phyloP scores from a whole-genome alignment of 2,797 vertebrate species.

The Anolis apletophallus region DNA sequence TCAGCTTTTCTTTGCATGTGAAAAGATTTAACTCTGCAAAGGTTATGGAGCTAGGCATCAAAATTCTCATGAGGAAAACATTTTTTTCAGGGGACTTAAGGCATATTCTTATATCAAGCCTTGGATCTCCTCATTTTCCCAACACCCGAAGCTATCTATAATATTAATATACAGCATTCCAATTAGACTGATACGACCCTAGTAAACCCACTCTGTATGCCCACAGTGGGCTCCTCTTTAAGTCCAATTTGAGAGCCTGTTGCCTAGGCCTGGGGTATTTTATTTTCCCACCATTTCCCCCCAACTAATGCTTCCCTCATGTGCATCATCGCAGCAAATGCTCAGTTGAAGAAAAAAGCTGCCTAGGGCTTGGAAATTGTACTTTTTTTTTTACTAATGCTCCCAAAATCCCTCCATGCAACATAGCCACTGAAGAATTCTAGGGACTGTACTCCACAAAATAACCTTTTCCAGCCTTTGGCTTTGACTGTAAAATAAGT shows the following conservation, averaged over 20 bases:
- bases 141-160: not conserved
- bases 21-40: constrained; percentile 25
- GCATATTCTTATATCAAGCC: not conserved
- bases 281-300: not conserved
- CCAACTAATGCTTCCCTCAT: not conserved
- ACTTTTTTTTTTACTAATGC: too few species aligned
- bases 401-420: too few species aligned
- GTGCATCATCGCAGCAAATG: not conserved
- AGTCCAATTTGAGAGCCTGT: not conserved
- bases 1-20: constrained; percentile 32
- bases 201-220: not conserved
- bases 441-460: too few species aligned
- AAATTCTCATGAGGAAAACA: not conserved
- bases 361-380: too few species aligned
- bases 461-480: too few species aligned
- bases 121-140: not conserved
- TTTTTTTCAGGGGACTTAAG: not conserved
- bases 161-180: not conserved
- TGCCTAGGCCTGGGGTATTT: not conserved
- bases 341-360: not conserved
- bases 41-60: not conserved
- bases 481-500: not conserved
- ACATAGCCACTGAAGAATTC: too few species aligned
- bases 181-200: not conserved
- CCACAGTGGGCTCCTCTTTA: not conserved